Evolutionary conservation across 2,797 vertebrate genomes (phyloP).

Genomic region (Benthosema pterotum): DNA sequence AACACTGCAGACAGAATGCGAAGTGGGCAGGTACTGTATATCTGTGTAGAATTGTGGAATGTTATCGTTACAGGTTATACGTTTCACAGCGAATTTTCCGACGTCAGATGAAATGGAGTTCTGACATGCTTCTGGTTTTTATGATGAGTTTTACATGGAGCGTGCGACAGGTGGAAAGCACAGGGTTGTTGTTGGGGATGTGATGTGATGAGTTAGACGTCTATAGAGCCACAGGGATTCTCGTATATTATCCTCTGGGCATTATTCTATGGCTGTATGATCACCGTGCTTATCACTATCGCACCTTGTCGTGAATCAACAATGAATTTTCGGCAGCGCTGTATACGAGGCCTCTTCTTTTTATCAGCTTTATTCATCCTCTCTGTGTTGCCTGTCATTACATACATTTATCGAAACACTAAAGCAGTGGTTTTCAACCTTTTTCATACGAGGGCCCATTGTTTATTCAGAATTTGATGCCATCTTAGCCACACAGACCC

Average conservation of each 20-base stretch:
- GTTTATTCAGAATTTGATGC: too few species aligned
- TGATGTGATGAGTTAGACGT: conserved; percentile 4
- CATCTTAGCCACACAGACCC: too few species aligned
- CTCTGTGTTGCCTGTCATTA: not conserved
- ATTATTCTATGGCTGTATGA: conserved; percentile 18
- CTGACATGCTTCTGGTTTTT: not conserved
- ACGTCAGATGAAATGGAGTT: not conserved
- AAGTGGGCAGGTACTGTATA: conserved; percentile 43
- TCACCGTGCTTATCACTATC: conserved; percentile 13
- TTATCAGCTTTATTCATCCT: conserved; percentile 3
- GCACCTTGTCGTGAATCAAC: too few species aligned
- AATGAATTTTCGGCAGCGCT: conserved; percentile 35
- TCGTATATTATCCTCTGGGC: conserved; percentile 36
- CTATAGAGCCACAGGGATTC: conserved; percentile 34
- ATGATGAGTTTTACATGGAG: too few species aligned
- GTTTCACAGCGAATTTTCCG: conserved; percentile 11
- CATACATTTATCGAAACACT: too few species aligned
- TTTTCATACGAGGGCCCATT: too few species aligned
- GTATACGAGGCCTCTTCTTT: conserved; percentile 3
- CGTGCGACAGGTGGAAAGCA: conserved; percentile 25
- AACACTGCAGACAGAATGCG: conserved; percentile 47
- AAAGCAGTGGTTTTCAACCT: too few species aligned
- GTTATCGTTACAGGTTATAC: conserved; percentile 29
- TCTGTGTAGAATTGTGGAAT: conserved; percentile 41
- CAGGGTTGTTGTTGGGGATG: conserved; percentile 51